Conservation (phyloP, 2,797 vertebrate genomes). For the Gadopsis bispinosus region DNA sequence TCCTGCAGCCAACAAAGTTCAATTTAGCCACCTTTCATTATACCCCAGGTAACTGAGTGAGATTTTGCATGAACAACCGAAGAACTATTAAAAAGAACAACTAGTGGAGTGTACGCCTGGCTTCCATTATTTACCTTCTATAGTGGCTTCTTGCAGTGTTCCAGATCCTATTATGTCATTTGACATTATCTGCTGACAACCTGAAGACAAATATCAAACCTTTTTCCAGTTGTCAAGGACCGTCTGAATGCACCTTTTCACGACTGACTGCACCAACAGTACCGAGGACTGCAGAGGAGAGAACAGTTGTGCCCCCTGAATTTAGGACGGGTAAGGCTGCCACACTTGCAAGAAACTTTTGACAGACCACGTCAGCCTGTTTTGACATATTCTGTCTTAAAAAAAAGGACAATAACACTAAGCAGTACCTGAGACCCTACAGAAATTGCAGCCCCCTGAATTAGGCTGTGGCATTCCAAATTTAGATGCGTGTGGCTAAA, state of each 20-base stretch:
- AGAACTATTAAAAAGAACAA: background rate
- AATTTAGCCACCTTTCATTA: conserved; percentile 3
- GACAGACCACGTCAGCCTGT: background rate
- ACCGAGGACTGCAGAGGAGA: background rate
- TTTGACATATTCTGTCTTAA: background rate
- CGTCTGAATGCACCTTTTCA: background rate
- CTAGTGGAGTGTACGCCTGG: background rate
- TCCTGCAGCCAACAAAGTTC: background rate
- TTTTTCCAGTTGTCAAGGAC: background rate
- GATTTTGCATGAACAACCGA: background rate
- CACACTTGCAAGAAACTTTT: background rate
- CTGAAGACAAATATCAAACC: conserved; percentile 15
- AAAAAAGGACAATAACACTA: no score
- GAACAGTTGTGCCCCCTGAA: background rate
- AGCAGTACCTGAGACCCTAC: no score
- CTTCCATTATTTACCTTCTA: conserved; percentile 17
- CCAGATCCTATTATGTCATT: conserved; percentile 1
- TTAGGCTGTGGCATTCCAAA: no score
- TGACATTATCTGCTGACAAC: conserved; percentile 7
- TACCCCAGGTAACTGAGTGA: background rate
- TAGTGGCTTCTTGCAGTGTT: background rate
- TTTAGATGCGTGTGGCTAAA: no score
- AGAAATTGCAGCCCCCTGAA: no score
- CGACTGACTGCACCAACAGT: background rate
- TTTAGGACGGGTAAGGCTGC: background rate